Conservation (phyloP, 1,140 invertebrate genomes). For the Gerris buenoi region DNA sequence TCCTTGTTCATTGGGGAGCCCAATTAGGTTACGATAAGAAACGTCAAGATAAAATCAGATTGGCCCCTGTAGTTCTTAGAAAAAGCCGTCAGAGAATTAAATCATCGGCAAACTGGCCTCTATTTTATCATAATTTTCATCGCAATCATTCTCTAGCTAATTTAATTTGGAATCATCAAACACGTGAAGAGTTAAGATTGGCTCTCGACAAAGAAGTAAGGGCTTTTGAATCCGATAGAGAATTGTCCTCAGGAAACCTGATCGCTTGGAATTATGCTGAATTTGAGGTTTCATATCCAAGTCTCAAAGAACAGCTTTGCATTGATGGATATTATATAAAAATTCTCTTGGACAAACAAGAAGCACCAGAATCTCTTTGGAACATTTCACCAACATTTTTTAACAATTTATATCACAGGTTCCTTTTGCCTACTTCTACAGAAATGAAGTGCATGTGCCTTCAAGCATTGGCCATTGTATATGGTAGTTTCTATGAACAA, state of each 20-base stretch:
- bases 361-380: constrained; percentile 70
- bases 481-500: constrained; percentile 85
- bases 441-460: constrained; percentile 92
- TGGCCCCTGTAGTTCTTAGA: constrained; percentile 73
- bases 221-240: constrained; percentile 76
- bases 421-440: constrained; percentile 76
- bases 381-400: constrained; percentile 91
- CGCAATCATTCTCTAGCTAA: constrained; percentile 90
- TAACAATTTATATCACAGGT: constrained; percentile 95
- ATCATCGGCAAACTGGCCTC: constrained; percentile 76
- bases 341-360: constrained; percentile 79
- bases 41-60: constrained; percentile 41
- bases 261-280: constrained; percentile 98
- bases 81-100: constrained; percentile 83
- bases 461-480: constrained; percentile 95
- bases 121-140: constrained; percentile 93
- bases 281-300: constrained; percentile 86
- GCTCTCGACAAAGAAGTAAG: constrained; percentile 86
- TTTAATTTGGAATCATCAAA: constrained; percentile 97
- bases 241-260: constrained; percentile 60
- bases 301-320: constrained; percentile 88
- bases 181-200: constrained; percentile 83
- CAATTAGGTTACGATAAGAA: constrained; percentile 50
- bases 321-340: constrained; percentile 97
- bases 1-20: constrained; percentile 80